Evolutionary conservation across 2,888 invertebrate species (phyloP), one percentile per base, ranked within the genome.

Genomic region (Drosophila macrospina): DNA sequence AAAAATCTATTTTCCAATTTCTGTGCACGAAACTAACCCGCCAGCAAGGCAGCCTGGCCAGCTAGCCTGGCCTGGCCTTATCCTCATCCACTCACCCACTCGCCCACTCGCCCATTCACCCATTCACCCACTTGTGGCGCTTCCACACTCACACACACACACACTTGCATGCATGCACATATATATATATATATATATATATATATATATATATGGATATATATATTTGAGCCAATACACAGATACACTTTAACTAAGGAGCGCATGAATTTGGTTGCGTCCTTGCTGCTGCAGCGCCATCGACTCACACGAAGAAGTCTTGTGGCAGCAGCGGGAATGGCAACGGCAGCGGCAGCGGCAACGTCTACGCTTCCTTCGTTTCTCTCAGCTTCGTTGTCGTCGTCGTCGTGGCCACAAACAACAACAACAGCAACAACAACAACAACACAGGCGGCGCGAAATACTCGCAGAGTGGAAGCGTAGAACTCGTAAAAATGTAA

Each of bases 1-100:
- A 89, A 89, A 85, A 86, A 88, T 82, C 82, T 82, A 86, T 86
- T 89, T 88, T 88, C 89, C 89, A 88, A 88, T 89, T 89, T 88
- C 80, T 73, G 82, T 73, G 79, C 80, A 86, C 73, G 76, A 77
- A 80, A 80, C 78, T 71, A 64, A 51, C 73, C 66, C 76, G 41
- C n/a, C 37, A 26, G 26, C 26, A 51, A 36, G 20, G 39, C 50
- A 36, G 50, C 36, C 26, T n/a, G 20, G 51, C 32, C 32, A 37
- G 28, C 28, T 7, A 24, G 61, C 24, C 24, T 52, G 59, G 66
- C 60, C 63, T 59, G 54, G 65, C 64, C 51, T 56, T 62, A 66
- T 41, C 34, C 66, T 42, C 55, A 74, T 8, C 50, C 75, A 54
- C 70, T 56, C 77, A 71, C 86, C 88, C 89, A 88, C 88, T 84